phyloP scores from a whole-genome alignment of 30 jellyfish, hydroid and myxozoan species.

The Pseudorhiza aurosa region DNA sequence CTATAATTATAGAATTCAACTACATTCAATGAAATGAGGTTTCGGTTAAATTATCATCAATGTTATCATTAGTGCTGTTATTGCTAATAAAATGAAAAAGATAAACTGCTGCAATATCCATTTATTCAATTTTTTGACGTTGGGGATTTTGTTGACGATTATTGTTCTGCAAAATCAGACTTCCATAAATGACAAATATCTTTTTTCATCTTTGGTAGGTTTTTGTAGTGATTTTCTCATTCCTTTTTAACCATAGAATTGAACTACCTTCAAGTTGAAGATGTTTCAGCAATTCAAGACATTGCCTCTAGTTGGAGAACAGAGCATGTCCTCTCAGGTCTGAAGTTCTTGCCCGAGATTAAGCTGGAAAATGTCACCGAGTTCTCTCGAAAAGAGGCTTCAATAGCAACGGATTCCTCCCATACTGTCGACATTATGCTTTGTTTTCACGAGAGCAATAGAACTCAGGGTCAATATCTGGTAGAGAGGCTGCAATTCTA shows the following conservation, averaged over 20 bases:
- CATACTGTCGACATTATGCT: constrained; percentile 54
- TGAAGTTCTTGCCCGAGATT: constrained; percentile 31
- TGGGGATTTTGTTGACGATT: too few relatives aligned
- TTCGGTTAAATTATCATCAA: too few relatives aligned
- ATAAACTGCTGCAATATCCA: too few relatives aligned
- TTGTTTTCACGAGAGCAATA: constrained; percentile 49
- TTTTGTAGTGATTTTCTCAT: too few relatives aligned
- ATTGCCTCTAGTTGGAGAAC: constrained; percentile 63
- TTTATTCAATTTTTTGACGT: too few relatives aligned
- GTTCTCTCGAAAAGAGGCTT: not conserved
- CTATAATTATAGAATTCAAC: too few relatives aligned
- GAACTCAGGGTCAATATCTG: constrained; percentile 21
- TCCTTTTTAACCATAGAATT: constrained; percentile 7
- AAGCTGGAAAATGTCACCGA: constrained; percentile 23
- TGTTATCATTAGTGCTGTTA: too few relatives aligned
- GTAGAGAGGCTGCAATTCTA: constrained; percentile 17
- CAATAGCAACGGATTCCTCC: not conserved
- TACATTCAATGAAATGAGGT: too few relatives aligned
- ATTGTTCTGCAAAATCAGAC: too few relatives aligned
- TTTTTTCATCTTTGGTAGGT: too few relatives aligned
- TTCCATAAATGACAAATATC: too few relatives aligned
- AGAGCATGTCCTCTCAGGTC: constrained; percentile 30
- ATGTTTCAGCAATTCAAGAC: constrained; percentile 19
- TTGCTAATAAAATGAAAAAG: too few relatives aligned
- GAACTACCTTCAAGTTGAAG: not conserved